Evolutionary conservation across 2,797 vertebrate species (phyloP).

Genomic region (Coranthus polyacanthus): DNA sequence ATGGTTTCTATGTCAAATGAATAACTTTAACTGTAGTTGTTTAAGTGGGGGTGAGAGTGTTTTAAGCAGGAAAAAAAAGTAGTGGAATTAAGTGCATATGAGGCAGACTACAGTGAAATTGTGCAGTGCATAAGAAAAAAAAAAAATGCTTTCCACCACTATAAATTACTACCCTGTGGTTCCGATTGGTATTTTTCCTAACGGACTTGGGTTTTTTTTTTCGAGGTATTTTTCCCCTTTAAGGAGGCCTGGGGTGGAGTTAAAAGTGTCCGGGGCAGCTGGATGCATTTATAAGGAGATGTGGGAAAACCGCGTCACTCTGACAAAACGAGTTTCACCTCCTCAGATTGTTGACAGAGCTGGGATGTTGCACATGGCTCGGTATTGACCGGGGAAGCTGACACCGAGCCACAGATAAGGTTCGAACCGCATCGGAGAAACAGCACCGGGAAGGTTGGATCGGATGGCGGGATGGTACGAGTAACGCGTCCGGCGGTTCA

Average conservation of each 20-base stretch:
- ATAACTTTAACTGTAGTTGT: no score
- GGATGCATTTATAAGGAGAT: slow-evolving; percentile 71
- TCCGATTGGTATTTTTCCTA: slow-evolving; percentile 1
- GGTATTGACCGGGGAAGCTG: slow-evolving; percentile 26
- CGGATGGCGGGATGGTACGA: no score
- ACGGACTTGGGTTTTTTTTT: neutral
- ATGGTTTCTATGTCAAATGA: no score
- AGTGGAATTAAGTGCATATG: no score
- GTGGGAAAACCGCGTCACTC: slow-evolving; percentile 71
- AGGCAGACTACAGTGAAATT: no score
- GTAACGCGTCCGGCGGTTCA: neutral
- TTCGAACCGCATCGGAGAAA: neutral
- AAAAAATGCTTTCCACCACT: slow-evolving; percentile 2
- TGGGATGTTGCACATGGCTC: slow-evolving; percentile 71
- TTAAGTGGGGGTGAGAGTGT: no score
- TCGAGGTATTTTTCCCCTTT: slow-evolving; percentile 53
- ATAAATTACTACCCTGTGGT: neutral
- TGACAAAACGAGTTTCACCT: slow-evolving; percentile 58
- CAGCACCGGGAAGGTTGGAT: no score
- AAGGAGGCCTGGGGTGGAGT: slow-evolving; percentile 75
- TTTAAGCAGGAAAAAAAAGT: no score
- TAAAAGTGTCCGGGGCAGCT: slow-evolving; percentile 40
- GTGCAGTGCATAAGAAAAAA: neutral
- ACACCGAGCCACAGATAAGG: neutral
- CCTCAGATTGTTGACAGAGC: slow-evolving; percentile 65